Base-by-base conservation (phyloP, 1,140 invertebrate genomes). In the Lordiphosa collinella region DNA sequence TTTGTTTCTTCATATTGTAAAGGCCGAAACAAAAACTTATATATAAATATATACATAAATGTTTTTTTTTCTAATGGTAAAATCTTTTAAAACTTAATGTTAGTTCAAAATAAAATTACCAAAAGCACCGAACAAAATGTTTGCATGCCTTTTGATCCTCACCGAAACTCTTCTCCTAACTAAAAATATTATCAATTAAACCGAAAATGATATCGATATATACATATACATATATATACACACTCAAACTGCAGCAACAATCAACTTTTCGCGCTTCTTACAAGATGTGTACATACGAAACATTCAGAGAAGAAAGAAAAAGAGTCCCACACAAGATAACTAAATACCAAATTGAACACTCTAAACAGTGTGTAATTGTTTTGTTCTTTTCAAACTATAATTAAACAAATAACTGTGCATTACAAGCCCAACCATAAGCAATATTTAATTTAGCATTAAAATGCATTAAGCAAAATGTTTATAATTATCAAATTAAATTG, bases 201-300 rank as follows among this genome's bases (percentile, higher is more conserved):
- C 34, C 32, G 31, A 43, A 44, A 38, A 53, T 10, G 50, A 73
- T 72, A 74, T 67, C 35, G 58, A 53, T 38, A 31, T 52, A 41
- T 47, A 56, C 48, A 43, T 50, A 65, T 36, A 51, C 36, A 61
- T 35, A 66, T 57, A 46, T 35, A 60, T 22, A 49, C 13, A 70
- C 37, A 50, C 11, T 25, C 22, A 32, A 12, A 58, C 57, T 82
- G 76, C 76, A 84, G 58, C 71, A 71, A 82, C 76, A 82, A 82
- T 82, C 76, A 82, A 76, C 60, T 76, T 65, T 76, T 84, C 38
- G 71, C 67, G 78, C 78, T 82, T 82, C 58, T 57, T 78, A 72
- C 52, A 64, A 18, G 37, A 38, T 41, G 40, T 76, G 62, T 76
- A 82, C 13, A 82, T 82, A 64, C 16, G 32, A 53, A 32, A 36